These are phyloP conservation scores for Muntiacus reevesi DNA, from an alignment of 2,113 vertebrate species.

Conservation along the genomic window DNA sequence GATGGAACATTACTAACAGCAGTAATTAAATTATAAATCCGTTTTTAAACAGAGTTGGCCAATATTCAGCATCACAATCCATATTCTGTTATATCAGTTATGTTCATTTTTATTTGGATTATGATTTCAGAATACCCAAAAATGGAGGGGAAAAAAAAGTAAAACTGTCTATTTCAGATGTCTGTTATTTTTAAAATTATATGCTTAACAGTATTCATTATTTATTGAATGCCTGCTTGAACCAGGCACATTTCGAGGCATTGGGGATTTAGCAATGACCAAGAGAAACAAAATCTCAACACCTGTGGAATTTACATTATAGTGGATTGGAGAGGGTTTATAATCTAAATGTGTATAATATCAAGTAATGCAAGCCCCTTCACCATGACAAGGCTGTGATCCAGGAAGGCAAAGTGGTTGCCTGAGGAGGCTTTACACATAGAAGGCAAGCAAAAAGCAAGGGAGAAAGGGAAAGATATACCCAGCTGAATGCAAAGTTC, in stretches of 20 bases:
- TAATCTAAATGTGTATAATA: background rate
- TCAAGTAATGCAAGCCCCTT: background rate
- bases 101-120: conserved; percentile 32
- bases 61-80: background rate
- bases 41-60: conserved; percentile 10
- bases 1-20: conserved; percentile 57
- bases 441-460: background rate
- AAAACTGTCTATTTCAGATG: conserved; percentile 27
- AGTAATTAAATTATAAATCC: conserved; percentile 63
- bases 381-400: background rate
- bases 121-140: conserved; percentile 1
- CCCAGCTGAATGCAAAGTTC: background rate
- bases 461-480: background rate
- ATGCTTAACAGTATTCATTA: background rate
- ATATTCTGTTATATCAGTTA: background rate
- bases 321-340: background rate
- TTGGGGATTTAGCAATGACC: background rate
- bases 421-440: background rate
- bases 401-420: background rate
- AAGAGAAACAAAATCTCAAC: background rate
- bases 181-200: background rate
- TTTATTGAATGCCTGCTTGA: background rate
- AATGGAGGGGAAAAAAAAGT: background rate
- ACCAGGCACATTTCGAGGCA: background rate
- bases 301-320: background rate